These are phyloP conservation scores for Diplolepis rosae DNA, from an alignment of 2,888 invertebrate genomes.

Conservation along the genomic window DNA sequence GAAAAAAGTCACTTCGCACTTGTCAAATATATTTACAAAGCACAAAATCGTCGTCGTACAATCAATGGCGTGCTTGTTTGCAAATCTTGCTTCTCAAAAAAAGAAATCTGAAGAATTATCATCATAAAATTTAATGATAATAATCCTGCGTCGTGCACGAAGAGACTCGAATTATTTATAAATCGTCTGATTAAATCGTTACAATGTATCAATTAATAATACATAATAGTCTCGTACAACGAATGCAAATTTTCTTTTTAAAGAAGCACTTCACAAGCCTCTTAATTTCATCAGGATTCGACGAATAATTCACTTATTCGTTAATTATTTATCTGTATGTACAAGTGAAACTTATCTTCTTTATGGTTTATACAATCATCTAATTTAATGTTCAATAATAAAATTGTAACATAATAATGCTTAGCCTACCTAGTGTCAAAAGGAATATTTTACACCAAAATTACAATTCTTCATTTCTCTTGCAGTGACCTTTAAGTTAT, in stretches of 20 bases:
- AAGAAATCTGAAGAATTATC: neutral
- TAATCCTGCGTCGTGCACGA: neutral
- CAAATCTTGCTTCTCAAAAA: slow-evolving; percentile 13
- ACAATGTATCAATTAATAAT: neutral
- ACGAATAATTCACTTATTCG: slow-evolving; percentile 62
- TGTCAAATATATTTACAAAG: slow-evolving; percentile 45
- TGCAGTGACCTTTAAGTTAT: slow-evolving; percentile 41
- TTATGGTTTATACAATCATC: slow-evolving; percentile 71
- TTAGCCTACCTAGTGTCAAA: slow-evolving; percentile 68
- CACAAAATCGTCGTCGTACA: slow-evolving; percentile 40
- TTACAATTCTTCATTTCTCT: slow-evolving; percentile 59
- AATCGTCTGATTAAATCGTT: neutral
- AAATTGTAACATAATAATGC: slow-evolving; percentile 71
- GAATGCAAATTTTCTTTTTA: slow-evolving; percentile 9
- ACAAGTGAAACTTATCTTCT: slow-evolving; percentile 66
- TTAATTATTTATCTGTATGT: slow-evolving; percentile 64
- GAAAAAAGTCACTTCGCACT: slow-evolving; percentile 50
- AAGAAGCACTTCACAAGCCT: slow-evolving; percentile 64
- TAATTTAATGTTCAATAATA: slow-evolving; percentile 70
- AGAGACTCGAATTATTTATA: neutral
- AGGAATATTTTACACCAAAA: slow-evolving; percentile 73
- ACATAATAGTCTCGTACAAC: slow-evolving; percentile 4
- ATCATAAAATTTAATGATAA: neutral
- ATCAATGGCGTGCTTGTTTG: slow-evolving; percentile 26
- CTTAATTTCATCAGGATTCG: slow-evolving; percentile 66